These are phyloP conservation scores for Caranx melampygus DNA, from an alignment of 2,113 vertebrate genomes.

Conservation along the genomic window DNA sequence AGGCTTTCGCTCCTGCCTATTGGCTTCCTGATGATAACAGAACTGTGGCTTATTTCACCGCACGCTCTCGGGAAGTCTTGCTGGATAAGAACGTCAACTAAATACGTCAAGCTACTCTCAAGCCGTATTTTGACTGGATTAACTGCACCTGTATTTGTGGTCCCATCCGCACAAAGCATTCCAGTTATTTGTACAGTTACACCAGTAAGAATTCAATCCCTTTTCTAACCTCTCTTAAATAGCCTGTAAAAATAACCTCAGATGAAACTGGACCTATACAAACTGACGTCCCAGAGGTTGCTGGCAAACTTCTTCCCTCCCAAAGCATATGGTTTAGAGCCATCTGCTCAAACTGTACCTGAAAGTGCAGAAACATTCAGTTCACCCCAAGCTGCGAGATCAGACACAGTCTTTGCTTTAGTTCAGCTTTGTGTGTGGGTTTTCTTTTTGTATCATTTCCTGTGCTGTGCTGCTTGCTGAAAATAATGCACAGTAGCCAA, in stretches of 20 bases:
- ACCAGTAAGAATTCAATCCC: conserved; percentile 24
- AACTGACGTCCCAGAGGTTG: conserved; percentile 45
- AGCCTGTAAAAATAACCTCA: conserved; percentile 52
- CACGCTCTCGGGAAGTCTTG: conserved; percentile 21
- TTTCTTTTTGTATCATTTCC: neutral
- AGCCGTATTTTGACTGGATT: conserved; percentile 49
- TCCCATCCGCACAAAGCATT: conserved; percentile 2
- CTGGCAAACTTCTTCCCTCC: conserved; percentile 56
- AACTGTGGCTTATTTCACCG: conserved; percentile 32
- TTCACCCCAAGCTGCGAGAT: conserved; percentile 50
- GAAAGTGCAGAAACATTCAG: conserved; percentile 46
- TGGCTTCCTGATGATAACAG: conserved; percentile 32
- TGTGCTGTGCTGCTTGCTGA: conserved; percentile 16
- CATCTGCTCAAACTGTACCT: conserved; percentile 66
- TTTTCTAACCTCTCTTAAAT: conserved; percentile 34
- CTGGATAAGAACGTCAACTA: conserved; percentile 27
- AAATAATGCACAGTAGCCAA: fast-evolving
- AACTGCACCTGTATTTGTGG: conserved; percentile 41
- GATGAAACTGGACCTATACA: conserved; percentile 57
- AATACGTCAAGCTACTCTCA: conserved; percentile 23
- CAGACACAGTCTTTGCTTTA: conserved; percentile 19
- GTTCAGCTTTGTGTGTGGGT: neutral
- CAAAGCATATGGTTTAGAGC: conserved; percentile 60
- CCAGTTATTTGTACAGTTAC: conserved; percentile 31
- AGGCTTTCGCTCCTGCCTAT: conserved; percentile 17